A percentile compares a stretch with the other conserved stretches of the same genome.
phyloP scores from a whole-genome alignment of 2,888 invertebrate genomes.

The Pteria penguin region DNA sequence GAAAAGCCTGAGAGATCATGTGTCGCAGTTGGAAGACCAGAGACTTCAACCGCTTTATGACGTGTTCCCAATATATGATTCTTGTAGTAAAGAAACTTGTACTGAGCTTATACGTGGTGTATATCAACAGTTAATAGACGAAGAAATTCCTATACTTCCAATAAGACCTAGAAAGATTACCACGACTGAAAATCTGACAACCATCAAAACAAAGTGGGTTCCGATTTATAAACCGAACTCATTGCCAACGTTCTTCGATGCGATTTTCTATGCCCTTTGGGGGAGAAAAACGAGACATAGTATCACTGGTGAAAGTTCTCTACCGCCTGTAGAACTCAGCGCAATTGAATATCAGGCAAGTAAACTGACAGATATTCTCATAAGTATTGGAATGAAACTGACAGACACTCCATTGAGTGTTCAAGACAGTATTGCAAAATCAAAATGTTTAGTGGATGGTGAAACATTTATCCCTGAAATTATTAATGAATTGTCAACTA shows the following conservation, averaged over 20 bases:
- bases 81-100: slow-evolving; percentile 32
- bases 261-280: background rate
- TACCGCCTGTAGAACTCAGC: background rate
- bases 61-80: slow-evolving; percentile 36
- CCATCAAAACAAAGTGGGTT: slow-evolving; percentile 15
- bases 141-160: slow-evolving; percentile 24
- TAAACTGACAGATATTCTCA: slow-evolving; percentile 3
- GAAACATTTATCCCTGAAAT: background rate
- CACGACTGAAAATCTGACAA: too few relatives aligned
- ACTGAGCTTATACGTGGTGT: slow-evolving; percentile 18
- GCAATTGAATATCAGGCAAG: background rate
- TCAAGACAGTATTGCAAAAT: slow-evolving; percentile 5
- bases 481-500: background rate
- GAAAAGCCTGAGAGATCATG: slow-evolving; percentile 14
- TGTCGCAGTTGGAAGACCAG: background rate
- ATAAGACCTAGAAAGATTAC: background rate
- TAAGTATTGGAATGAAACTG: slow-evolving; percentile 27
- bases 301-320: background rate
- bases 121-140: background rate
- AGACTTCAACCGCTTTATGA: background rate
- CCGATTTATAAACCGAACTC: background rate
- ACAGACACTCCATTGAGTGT: slow-evolving; percentile 9
- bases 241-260: slow-evolving; percentile 24
- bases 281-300: background rate
- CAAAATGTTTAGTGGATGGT: background rate